Evolutionary conservation across 2,113 vertebrate genomes (phyloP), one percentile per base, ranked within the genome.

Genomic region (Gracilinanus agilis): DNA sequence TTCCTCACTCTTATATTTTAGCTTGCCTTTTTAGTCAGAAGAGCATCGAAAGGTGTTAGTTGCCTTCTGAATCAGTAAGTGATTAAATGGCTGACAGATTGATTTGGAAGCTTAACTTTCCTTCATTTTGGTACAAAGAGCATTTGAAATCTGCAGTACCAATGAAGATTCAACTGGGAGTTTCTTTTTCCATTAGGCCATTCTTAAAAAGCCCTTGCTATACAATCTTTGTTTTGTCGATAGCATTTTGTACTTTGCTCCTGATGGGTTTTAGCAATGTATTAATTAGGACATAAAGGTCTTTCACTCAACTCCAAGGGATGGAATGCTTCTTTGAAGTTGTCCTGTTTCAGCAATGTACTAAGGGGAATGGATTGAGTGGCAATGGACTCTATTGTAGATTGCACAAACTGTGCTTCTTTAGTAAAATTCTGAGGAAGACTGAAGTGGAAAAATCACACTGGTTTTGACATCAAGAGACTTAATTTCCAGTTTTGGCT

Each of bases 241-340:
- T 55, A 91, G 25, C 9, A 23, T 40, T 54, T 54, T 92, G 67
- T 54, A 88, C 88, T 96, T 88, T 90, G 91, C 89, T 89, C 29
- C 49, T 24, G 54, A 92, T 96, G 54, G 27, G 49, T 95, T 95
- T 54, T 92, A 94, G 58, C 67, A 90, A 67, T 55, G 3, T 54
- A 55, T 89, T 55, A 44, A 55, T 89, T 55, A 44, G 6, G 88
- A 53, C 89, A 91, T 53, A 88, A 89, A 83, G 58, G 9, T 90
- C 67, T 94, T 95, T 88, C 88, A 44, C 29, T 91, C 67, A 89
- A 91, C 90, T 55, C 40, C 55, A 27, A 0, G 0, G 67, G 91
- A 92, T 67, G 34, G 92, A 34, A 53, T 67, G 27, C 89, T 95
- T 44, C n/a, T 92, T 55, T 83, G 67, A 83, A 83, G 67, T 23